phyloP scores from a whole-genome alignment of 1,140 invertebrate species.

The Andricus grossulariae region DNA sequence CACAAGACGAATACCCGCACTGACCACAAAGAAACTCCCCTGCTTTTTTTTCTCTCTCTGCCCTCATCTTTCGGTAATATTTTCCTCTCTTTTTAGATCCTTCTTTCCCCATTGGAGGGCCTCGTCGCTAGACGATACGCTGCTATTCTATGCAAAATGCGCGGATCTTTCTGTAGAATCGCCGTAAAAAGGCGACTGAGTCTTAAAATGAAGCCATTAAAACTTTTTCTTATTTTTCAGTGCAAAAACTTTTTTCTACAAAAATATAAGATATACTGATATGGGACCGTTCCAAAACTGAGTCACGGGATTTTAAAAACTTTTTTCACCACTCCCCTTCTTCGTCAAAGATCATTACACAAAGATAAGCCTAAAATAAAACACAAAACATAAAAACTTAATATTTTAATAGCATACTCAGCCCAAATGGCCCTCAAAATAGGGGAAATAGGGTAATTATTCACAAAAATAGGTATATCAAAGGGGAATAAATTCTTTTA shows the following conservation, averaged over 20 bases:
- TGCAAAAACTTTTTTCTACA: slow-evolving; percentile 10
- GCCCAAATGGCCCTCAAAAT: too few relatives aligned
- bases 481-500: too few relatives aligned
- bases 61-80: background rate
- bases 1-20: slow-evolving; percentile 32
- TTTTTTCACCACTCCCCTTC: too few relatives aligned
- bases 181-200: slow-evolving; percentile 10
- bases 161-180: slow-evolving; percentile 10
- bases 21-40: slow-evolving; percentile 26
- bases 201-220: slow-evolving; percentile 19
- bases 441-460: too few relatives aligned
- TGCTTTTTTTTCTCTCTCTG: slow-evolving; percentile 4
- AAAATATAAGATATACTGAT: too few relatives aligned
- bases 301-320: too few relatives aligned
- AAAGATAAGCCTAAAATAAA: too few relatives aligned
- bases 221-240: background rate
- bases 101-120: background rate
- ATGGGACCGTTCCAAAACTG: too few relatives aligned
- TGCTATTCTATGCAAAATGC: slow-evolving; percentile 26
- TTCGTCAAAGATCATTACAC: too few relatives aligned
- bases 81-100: background rate
- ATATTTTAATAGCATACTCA: too few relatives aligned
- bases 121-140: slow-evolving; percentile 15
- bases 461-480: too few relatives aligned
- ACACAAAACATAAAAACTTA: too few relatives aligned